Evolutionary conservation across 2,888 invertebrate genomes (phyloP), one percentile per base, ranked within the genome.

Genomic region (Anoncus sp.): DNA sequence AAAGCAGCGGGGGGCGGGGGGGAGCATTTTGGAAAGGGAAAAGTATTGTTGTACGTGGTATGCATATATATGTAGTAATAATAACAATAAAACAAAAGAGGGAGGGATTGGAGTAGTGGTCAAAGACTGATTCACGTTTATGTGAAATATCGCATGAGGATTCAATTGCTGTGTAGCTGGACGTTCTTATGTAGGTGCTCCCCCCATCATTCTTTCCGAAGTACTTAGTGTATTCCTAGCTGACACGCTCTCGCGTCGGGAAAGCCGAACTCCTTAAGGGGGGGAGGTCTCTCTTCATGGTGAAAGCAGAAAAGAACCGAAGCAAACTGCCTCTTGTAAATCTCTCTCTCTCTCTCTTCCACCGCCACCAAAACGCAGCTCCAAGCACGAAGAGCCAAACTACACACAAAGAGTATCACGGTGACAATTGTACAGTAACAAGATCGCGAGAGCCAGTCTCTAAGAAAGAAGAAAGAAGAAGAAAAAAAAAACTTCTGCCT

Each of bases 301-400:
- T 90, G 90, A 90, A 90, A 90, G 90, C 90, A 87, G 85, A 81
- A 27, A 31, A 69, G 57, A 47, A 27, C 16, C 24, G 6, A n/a
- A 35, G 35, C 47, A 31, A 49, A 49, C 47, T 22, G 27, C n/a
- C n/a, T n/a, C n/a, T n/a, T n/a, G n/a, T n/a, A n/a, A n/a, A n/a
- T 22, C 53, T 14, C 53, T 14, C 31, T 31, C 31, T 31, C 31
- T 7, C 7, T 31, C 31, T 31, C 31, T 31, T 31, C 31, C 43
- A 27, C 18, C n/a, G 20, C 18, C 27, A 31, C 2, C 20, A 7
- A 18, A 12, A n/a, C n/a, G n/a, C n/a, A 31, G 35, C 12, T 7
- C 20, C 14, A 40, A 24, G 22, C 49, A 14, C 35, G 27, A 27
- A 31, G 63, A 35, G 9, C n/a, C 35, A 63, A 35, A 49, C 49